Evolutionary conservation across 2,888 invertebrate genomes (phyloP), one percentile per base, ranked within the genome.

Genomic region (Drosophila aldrichi): DNA sequence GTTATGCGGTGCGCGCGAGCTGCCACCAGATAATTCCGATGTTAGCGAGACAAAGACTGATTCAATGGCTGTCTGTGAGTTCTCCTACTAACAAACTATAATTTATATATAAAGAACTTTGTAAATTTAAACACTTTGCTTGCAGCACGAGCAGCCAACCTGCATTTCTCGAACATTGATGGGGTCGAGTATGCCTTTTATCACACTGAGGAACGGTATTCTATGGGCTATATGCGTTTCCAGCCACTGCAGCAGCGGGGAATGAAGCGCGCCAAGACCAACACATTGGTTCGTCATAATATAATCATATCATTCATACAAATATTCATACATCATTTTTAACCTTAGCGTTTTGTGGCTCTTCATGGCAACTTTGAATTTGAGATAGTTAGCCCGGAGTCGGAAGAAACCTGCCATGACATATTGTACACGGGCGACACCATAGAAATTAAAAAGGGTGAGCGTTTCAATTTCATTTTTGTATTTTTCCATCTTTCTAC

Each of bases 151-250:
- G 82, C 71, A 2, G 61, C 71, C 16, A 79, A 82, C 14, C 61
- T 91, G 22, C 55, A 64, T 0, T 90, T 90, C 29, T 74, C 80
- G 1, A 68, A 76, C 34, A 43, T 90, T 20, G 85, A 89, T 9
- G 91, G 85, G 12, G 62, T 91, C 3, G 91, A 91, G 2, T 91
- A 90, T 68, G 91, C 89, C 1, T 91, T 90, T 48, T 91, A 91
- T 34, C 78, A 82, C 22, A 84, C 89, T 0, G 57, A 41, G 73
- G 6, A 80, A 10, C 65, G 65, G 14, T 55, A 40, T 62, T 49
- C 49, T 25, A 79, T 66, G 75, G 91, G 82, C 0, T 91, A 89
- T 52, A 79, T 91, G 67, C 89, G 91, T 0, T 90, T 91, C 16
- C 74, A 85, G 51, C 85, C 91, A 1, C 43, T 61, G 2, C 91